A percentile compares a stretch with the other conserved stretches of the same genome.
Evolutionary conservation across 2,113 vertebrate species (phyloP).

Genomic region (Coptodon bakossiorum): DNA sequence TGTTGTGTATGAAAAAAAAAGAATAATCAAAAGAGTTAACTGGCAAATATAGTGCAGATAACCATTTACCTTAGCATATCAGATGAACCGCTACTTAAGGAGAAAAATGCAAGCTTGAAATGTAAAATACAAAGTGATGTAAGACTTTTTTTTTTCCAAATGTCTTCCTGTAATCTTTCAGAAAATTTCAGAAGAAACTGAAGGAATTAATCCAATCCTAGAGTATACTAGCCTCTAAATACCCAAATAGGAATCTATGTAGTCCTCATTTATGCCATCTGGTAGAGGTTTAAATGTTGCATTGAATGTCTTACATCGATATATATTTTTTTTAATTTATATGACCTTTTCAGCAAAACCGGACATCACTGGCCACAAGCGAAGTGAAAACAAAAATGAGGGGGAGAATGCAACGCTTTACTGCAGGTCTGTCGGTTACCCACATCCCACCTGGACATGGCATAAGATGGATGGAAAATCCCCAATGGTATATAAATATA

Average conservation of each 20-base stretch:
- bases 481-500: constrained; percentile 60
- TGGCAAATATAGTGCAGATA: neutral
- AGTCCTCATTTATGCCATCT: constrained; percentile 21
- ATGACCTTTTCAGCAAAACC: constrained; percentile 76
- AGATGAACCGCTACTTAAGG: neutral
- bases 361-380: constrained; percentile 88
- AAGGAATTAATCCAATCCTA: neutral
- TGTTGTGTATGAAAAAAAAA: neutral
- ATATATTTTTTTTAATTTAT: constrained; percentile 6
- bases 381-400: constrained; percentile 96
- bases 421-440: constrained; percentile 95
- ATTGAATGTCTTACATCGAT: neutral
- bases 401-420: constrained; percentile 87
- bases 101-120: neutral
- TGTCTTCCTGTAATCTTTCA: neutral
- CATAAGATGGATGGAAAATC: constrained; percentile 78
- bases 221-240: neutral
- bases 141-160: neutral
- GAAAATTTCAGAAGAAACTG: neutral
- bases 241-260: neutral
- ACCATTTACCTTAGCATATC: neutral
- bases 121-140: neutral
- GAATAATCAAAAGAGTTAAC: neutral
- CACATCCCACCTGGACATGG: constrained; percentile 90
- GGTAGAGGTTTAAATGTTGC: neutral